Base-by-base conservation (phyloP, 2,797 vertebrate genomes). In the Hyperoplus immaculatus region DNA sequence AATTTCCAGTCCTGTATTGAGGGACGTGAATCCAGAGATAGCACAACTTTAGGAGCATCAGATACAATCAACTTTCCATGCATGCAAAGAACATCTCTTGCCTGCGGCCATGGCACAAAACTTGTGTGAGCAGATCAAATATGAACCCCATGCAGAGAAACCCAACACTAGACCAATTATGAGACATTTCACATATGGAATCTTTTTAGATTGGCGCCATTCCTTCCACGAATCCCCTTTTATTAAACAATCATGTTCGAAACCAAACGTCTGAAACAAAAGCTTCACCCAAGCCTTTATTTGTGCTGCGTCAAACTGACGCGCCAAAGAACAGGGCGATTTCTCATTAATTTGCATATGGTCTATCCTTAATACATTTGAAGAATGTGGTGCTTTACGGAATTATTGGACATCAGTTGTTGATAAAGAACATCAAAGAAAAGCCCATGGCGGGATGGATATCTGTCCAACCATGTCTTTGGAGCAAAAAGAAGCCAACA, bases 241-340 rank as follows among this genome's bases (percentile, higher is more conserved):
- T 78, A 81, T 92, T 82, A 79, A 72, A 84, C 75, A 1, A 64
- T 67, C 66, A 65, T 45, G 65, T 83, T 60, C 78, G 38, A 2
- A 77, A 65, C 76, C 47, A 69, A 72, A 36, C 21, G 82, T 82
- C 58, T 51, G n/a, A 64, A 76, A 14, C n/a, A 55, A 41, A 73
- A 91, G 71, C 29, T 3, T 29, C 29, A 29, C 29, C 29, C 29
- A 29, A 69, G 67, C 63, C 0, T 54, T 60, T 46, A 77, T 88
- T 91, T 54, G 88, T 81, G 69, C 84, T 85, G 86, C 72, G 61
- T 70, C 81, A 41, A 78, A 72, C 14, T n/a, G 72, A 72, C 16
- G 42, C 63, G 63, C 70, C 77, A 45, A 42, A 79, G 49, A 75
- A 36, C 6, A 42, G 12, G 72, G 43, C 3, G 41, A 57, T 21